Base-by-base conservation (phyloP, 2,888 invertebrate genomes). In the Cephus spinipes region DNA sequence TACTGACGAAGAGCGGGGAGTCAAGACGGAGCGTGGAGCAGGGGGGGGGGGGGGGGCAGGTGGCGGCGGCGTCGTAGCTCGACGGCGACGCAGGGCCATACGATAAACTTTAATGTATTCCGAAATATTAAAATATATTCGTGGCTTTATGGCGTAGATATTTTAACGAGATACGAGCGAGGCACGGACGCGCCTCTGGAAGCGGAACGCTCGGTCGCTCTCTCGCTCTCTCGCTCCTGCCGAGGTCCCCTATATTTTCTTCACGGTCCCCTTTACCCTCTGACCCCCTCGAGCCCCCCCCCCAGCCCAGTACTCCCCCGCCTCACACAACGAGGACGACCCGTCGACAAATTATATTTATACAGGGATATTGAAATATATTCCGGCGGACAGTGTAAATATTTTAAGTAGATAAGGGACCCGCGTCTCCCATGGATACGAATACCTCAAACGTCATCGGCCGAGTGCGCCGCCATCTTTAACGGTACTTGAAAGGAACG, bases 121-220 rank as follows among this genome's bases (percentile, higher is more conserved):
- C 89, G 88, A 91, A 91, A 90, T 91, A 91, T 91, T 91, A 90
- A 91, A 91, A 90, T 91, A 91, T 90, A 90, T 91, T 91, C 91
- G 88, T 87, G 86, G 87, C 85, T 87, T 81, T 79, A 88, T 85
- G 87, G 87, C 87, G 90, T 85, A 88, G 89, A 91, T 90, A 90
- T 89, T 89, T 90, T 90, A 89, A 89, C 90, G 89, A 89, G 88
- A 84, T 87, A 77, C 74, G 75, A 76, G 31, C 77, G 69, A 34
- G 69, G 77, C 69, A 68, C 55, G 55, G 75, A 74, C 71, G 71
- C 68, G 75, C 77, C 73, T 32, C 73, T 11, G 68, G 40, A 40
- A 40, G 12, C 40, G 15, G 15, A 40, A 40, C 40, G 40, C 12
- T 36, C 12, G 12, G 4, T 36, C 35, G 11, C 35, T 35, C 35